Evolutionary conservation across 2,113 vertebrate genomes (phyloP), one percentile per base, ranked within the genome.

Genomic region (Microtus richardsoni): DNA sequence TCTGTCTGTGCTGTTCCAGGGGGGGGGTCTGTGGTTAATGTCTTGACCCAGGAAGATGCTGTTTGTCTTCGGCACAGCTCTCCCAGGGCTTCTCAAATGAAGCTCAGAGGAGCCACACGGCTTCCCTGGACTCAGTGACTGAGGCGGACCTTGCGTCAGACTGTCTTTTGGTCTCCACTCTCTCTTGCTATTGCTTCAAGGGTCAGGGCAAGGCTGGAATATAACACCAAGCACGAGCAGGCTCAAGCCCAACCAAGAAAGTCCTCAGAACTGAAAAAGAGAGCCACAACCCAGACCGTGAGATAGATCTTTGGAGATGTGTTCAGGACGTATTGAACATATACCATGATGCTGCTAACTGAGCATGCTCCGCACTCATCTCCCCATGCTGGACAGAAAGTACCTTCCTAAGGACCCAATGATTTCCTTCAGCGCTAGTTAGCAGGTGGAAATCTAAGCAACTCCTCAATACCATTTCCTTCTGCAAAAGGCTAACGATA

Each of bases 131-230:
- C 28, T 60, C 52, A 1, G 5, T 47, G 75, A 33, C 73, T 28
- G 7, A 26, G 73, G 84, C 4, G 12, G 36, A 64, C 49, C 0
- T 49, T 62, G 91, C 77, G 44, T 36, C 30, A 1, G 41, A 75
- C 28, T 39, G 10, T 17, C n/a, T 75, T 75, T 54, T 75, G 41
- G 47, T 71, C 44, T 90, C 39, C 19, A 12, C 66, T 12, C 17
- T 10, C 8, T 68, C 96, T 82, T 86, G 14, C 24, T 41, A 30
- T 68, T 66, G 36, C 33, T 91, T 95, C 33, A 94, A 91, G 85
- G 49, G 73, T n/a, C 36, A 91, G 30, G n/a, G 66, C 1, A 30
- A 5, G 28, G 89, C 93, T 49, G 49, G 58, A 73, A 64, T 22
- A 11, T 5, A 93, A 60, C 36, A 26, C 16, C 5, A 89, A 84